Percentiles rank a stretch among this genome's conserved stretches.
Evolutionary conservation across 2,113 vertebrate genomes (phyloP).

Genomic region (human): GRCh38 chr9:24170501-24171000

Average conservation of each 20-base stretch:
- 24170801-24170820: neutral
- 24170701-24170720: neutral
- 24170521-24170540: neutral
- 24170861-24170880: neutral
- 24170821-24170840: neutral
- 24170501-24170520: neutral
- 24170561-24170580: neutral
- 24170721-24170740: neutral
- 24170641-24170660: neutral
- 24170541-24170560: neutral
- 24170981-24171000: neutral
- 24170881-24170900: neutral
- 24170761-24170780: neutral
- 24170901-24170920: neutral
- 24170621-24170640: neutral
- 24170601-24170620: neutral
- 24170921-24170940: neutral
- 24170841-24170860: neutral
- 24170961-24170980: neutral
- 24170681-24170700: neutral
- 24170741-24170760: neutral
- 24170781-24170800: neutral
- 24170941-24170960: neutral
- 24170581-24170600: neutral
- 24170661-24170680: neutral